Evolutionary conservation across 1,140 invertebrate genomes (phyloP).

Genomic region (Heliconius nattereri): DNA sequence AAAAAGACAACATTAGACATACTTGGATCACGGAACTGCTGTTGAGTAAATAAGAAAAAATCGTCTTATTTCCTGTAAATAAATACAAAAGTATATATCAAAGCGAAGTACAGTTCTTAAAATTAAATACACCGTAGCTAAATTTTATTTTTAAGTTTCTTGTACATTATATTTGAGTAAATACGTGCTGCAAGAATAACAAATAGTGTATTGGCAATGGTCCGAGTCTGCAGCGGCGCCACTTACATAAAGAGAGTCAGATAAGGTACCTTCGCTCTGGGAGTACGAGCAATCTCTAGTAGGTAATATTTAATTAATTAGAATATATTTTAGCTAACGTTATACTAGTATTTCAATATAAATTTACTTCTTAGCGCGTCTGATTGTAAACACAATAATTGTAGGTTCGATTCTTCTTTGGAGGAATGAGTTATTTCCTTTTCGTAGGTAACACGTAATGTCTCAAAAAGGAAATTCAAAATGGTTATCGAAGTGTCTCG

Average conservation of each 20-base stretch:
- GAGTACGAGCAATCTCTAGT: neutral
- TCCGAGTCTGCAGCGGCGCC: conserved; percentile 49
- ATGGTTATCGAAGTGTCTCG: too few species aligned
- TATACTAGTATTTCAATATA: neutral
- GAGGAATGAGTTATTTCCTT: too few species aligned
- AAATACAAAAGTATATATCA: too few species aligned
- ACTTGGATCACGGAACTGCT: too few species aligned
- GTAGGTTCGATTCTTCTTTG: too few species aligned
- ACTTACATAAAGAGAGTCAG: conserved; percentile 35
- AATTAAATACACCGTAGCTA: neutral
- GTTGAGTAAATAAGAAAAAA: too few species aligned
- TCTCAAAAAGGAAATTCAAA: too few species aligned
- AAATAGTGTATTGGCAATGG: conserved; percentile 48
- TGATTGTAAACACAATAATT: too few species aligned
- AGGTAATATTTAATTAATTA: conserved; percentile 9
- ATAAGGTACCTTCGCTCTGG: conserved; percentile 9
- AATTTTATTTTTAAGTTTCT: conserved; percentile 21
- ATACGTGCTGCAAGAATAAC: conserved; percentile 37
- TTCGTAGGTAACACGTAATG: too few species aligned
- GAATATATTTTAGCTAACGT: neutral
- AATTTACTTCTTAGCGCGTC: neutral
- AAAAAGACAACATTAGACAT: too few species aligned
- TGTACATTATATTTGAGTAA: conserved; percentile 34
- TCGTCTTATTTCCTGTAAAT: too few species aligned
- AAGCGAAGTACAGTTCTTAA: neutral